phyloP scores from a whole-genome alignment of 2,113 vertebrate species.

The Thinocorus orbignyianus region DNA sequence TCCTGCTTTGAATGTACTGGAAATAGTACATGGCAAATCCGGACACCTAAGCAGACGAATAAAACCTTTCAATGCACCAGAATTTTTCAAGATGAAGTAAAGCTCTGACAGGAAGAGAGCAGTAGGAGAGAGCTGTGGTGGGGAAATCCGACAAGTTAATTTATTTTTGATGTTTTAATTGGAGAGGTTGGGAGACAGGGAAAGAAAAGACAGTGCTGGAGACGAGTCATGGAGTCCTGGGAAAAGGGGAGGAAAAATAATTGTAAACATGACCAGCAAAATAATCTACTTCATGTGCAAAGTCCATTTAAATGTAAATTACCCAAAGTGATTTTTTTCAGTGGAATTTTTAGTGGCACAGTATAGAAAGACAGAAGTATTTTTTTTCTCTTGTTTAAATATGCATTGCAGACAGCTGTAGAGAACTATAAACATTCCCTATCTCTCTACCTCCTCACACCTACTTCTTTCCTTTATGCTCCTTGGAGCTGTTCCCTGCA shows the following conservation, averaged over 20 bases:
- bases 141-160: constrained; percentile 42
- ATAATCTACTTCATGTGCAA: constrained; percentile 45
- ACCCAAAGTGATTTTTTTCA: constrained; percentile 28
- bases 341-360: constrained; percentile 42
- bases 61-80: background rate
- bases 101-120: background rate
- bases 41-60: background rate
- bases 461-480: constrained; percentile 27
- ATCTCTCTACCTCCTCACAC: background rate
- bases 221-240: constrained; percentile 2
- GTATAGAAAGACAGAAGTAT: constrained; percentile 16
- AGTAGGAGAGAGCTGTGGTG: background rate
- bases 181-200: background rate
- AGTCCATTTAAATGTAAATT: constrained; percentile 76
- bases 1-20: background rate
- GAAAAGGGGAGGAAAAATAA: background rate
- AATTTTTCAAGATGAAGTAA: background rate
- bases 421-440: constrained; percentile 16
- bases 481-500: constrained; percentile 54
- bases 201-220: constrained; percentile 5
- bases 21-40: background rate
- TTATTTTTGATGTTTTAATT: constrained; percentile 59
- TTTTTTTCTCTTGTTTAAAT: constrained; percentile 17
- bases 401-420: constrained; percentile 25
- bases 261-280: constrained; percentile 58